Percentiles rank a stretch among this genome's conserved stretches.
These are phyloP conservation scores for Drosophila paranaensis DNA, from an alignment of 2,888 invertebrate species.

Conservation along the genomic window DNA sequence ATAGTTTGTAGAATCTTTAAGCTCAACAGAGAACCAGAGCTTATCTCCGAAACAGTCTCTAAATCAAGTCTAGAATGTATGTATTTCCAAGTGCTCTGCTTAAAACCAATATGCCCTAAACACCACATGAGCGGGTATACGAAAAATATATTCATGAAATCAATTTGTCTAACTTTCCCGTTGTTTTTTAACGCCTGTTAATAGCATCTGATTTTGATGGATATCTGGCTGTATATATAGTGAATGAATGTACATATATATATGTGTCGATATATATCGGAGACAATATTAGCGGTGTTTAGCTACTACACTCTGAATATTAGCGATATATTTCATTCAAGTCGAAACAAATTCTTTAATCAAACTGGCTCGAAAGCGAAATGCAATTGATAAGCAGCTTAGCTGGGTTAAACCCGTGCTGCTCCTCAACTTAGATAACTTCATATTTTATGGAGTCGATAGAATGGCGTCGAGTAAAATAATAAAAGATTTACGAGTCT, in stretches of 20 bases:
- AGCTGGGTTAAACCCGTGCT: not conserved
- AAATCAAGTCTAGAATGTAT: not conserved
- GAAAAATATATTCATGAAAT: slow-evolving; percentile 17
- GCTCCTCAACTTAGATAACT: slow-evolving; percentile 1
- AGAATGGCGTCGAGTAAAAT: not conserved
- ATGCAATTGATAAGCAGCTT: slow-evolving; percentile 10
- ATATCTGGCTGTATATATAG: slow-evolving; percentile 3
- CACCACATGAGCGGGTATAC: not conserved
- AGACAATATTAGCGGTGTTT: not conserved
- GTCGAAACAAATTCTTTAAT: not conserved
- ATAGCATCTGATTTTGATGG: slow-evolving; percentile 22
- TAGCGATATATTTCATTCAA: not conserved
- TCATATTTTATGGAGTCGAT: slow-evolving; percentile 5
- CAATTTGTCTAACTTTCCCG: slow-evolving; percentile 44
- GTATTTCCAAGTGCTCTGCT: not conserved
- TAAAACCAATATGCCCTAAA: not conserved
- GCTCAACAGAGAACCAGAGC: too few species aligned
- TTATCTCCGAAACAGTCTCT: too few species aligned
- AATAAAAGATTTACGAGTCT: not conserved
- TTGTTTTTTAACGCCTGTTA: slow-evolving; percentile 16
- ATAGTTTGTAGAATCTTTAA: too few species aligned
- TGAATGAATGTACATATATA: slow-evolving; percentile 1
- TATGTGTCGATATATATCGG: not conserved
- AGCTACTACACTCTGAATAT: not conserved
- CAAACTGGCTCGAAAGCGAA: slow-evolving; percentile 11